A percentile compares a stretch with the other conserved stretches of the same genome.
Evolutionary conservation across 23 tunicate species (phyloP).

Genomic region (Trididemnum miniatum): DNA sequence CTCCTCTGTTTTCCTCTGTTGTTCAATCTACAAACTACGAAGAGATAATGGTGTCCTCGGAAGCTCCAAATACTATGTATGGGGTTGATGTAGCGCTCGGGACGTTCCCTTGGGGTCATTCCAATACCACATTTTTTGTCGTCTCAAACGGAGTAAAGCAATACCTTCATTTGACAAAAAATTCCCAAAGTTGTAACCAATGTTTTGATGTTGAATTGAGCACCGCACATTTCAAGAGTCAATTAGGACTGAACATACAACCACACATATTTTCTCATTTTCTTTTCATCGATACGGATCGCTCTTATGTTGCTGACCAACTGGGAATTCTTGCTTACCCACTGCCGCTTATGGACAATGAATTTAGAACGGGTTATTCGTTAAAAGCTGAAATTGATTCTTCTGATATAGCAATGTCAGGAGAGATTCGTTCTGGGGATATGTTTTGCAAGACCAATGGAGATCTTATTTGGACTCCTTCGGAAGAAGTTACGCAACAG

Average conservation of each 20-base stretch:
- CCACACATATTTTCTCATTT: background rate
- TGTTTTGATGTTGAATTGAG: slow-evolving; percentile 1
- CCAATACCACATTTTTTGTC: slow-evolving; percentile 10
- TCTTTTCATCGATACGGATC: background rate
- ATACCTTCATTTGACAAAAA: slow-evolving; percentile 9
- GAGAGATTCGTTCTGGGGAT: background rate
- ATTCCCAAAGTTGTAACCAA: background rate
- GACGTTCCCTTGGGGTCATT: slow-evolving; percentile 5
- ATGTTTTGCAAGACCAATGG: background rate
- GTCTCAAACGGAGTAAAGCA: background rate
- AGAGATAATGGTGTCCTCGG: background rate
- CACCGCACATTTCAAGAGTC: background rate
- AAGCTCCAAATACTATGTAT: background rate
- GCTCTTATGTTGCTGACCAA: background rate
- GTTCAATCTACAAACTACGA: background rate
- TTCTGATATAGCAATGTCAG: background rate
- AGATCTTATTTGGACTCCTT: background rate
- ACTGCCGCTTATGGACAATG: no score
- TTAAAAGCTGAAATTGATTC: background rate
- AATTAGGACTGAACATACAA: background rate
- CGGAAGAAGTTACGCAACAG: background rate
- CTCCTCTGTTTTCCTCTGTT: background rate
- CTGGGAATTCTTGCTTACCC: background rate
- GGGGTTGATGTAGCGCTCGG: slow-evolving; percentile 28
- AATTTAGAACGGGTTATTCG: no score